A percentile compares a stretch with the other conserved stretches of the same genome.
Evolutionary conservation across 2,797 vertebrate genomes (phyloP).

Genomic region (Cynodonichthys magdalenae): DNA sequence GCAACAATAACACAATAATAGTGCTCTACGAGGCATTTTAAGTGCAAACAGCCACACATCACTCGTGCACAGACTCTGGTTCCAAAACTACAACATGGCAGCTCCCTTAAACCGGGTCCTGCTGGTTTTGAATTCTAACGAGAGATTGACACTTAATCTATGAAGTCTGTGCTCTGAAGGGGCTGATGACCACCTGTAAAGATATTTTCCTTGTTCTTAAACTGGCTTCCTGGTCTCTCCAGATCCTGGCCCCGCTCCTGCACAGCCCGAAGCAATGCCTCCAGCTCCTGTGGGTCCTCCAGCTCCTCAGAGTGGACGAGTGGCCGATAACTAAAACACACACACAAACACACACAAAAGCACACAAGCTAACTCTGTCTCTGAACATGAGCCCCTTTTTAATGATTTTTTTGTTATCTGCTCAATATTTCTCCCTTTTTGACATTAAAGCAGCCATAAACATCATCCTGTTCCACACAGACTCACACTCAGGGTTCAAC

Average conservation of each 20-base stretch:
- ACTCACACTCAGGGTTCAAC: slow-evolving; percentile 57
- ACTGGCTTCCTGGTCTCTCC: slow-evolving; percentile 10
- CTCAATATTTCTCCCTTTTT: slow-evolving; percentile 45
- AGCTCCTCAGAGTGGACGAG: slow-evolving; percentile 79
- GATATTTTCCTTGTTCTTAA: slow-evolving; percentile 8
- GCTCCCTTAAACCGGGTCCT: too few species aligned
- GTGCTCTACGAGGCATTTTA: too few species aligned
- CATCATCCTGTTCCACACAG: slow-evolving; percentile 12
- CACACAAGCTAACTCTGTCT: slow-evolving; percentile 48
- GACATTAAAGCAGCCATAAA: slow-evolving; percentile 36
- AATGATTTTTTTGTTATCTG: slow-evolving; percentile 62
- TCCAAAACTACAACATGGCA: too few species aligned
- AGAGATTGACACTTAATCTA: too few species aligned
- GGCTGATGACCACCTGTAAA: background rate
- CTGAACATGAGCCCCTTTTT: slow-evolving; percentile 36
- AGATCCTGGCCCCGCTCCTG: slow-evolving; percentile 84
- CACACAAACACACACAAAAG: slow-evolving; percentile 10
- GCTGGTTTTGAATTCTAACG: too few species aligned
- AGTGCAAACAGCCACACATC: too few species aligned
- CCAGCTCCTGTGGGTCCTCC: slow-evolving; percentile 83
- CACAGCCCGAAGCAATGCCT: slow-evolving; percentile 86
- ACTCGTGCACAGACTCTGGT: too few species aligned
- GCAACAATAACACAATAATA: too few species aligned
- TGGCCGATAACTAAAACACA: slow-evolving; percentile 71
- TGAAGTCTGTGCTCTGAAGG: too few species aligned